Base-by-base conservation (phyloP, 2,113 vertebrate species). In the Poeciliopsis prolifica region DNA sequence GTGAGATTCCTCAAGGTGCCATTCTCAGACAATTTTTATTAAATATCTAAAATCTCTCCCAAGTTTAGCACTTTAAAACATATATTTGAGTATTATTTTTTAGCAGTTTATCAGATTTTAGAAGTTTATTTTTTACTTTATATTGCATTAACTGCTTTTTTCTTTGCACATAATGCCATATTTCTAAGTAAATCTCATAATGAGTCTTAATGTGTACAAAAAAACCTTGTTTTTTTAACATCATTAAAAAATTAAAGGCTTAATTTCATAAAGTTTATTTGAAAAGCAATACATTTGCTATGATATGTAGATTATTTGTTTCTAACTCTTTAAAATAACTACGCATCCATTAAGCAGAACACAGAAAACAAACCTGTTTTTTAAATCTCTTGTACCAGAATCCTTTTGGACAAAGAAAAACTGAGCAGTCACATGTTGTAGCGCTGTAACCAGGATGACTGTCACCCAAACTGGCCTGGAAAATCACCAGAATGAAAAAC, bases 401-500 rank as follows among this genome's bases (percentile, higher is more conserved):
- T 90, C 92, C 42, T 88, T 94, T 72, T 95, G 92, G n/a, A 97
- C 92, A 69, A 98, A 98, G 3, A 85, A 87, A 83, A 92, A 96
- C n/a, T 83, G 93, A 3, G 96, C 92, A 0, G 92, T 85, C 13
- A 96, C 33, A 0, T 96, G 95, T 82, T 98, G 96, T 30, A 94
- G 31, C 0, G 79, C 58, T 14, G 95, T 86, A 0, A 92, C 92
- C 76, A 96, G 44, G 3, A 92, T 70, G 79, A 98, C 69, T 0
- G 93, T 95, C 81, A 97, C 69, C 96, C 96, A 98, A 83, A 92
- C 95, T 6, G 96, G 96, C 97, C 97, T 98, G 88, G 74, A 14
- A 72, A 1, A 29, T 10, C 22, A 54, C 73, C 71, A 4, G 33
- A 24, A 30, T 14, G 30, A 12, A 51, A 3, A 22, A 58, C 1